These are phyloP conservation scores for Notothenia coriiceps DNA, from an alignment of 2,113 vertebrate genomes.

Conservation along the genomic window DNA sequence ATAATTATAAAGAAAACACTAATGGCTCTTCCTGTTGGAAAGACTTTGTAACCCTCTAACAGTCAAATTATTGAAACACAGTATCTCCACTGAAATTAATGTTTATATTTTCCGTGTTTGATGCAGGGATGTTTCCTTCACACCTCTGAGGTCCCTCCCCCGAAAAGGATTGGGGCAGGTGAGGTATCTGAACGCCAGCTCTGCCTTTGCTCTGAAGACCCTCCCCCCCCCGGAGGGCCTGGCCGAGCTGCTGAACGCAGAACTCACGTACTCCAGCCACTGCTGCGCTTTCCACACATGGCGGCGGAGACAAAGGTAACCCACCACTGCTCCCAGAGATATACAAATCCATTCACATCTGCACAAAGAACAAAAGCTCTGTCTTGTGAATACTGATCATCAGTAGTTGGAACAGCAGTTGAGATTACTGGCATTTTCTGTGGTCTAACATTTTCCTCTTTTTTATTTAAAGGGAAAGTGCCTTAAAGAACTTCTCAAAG, in stretches of 20 bases:
- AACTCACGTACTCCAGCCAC: slow-evolving; percentile 93
- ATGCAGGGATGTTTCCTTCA: slow-evolving; percentile 91
- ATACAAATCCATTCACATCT: slow-evolving; percentile 38
- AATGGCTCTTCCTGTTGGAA: slow-evolving; percentile 2
- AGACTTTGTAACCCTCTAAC: slow-evolving; percentile 1
- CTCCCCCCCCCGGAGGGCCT: slow-evolving; percentile 90
- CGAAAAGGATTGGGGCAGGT: slow-evolving; percentile 86
- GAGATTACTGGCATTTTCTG: slow-evolving; percentile 25
- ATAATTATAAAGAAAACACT: slow-evolving; percentile 14
- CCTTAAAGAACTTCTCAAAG: slow-evolving; percentile 88
- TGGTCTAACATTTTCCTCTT: slow-evolving; percentile 37
- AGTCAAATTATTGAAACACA: background rate
- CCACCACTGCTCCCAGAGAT: background rate
- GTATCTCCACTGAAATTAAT: slow-evolving; percentile 10
- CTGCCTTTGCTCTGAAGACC: slow-evolving; percentile 88
- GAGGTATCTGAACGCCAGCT: slow-evolving; percentile 85
- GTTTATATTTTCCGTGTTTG: slow-evolving; percentile 34
- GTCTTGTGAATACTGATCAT: slow-evolving; percentile 32
- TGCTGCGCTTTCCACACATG: slow-evolving; percentile 92
- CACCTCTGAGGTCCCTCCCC: slow-evolving; percentile 88
- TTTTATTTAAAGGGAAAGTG: slow-evolving; percentile 84
- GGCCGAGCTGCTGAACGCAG: slow-evolving; percentile 86
- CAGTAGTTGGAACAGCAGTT: slow-evolving; percentile 18
- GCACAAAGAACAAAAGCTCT: slow-evolving; percentile 22
- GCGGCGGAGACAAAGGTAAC: slow-evolving; percentile 80